Evolutionary conservation across 2,113 vertebrate genomes (phyloP).

Genomic region (Petaurus breviceps): DNA sequence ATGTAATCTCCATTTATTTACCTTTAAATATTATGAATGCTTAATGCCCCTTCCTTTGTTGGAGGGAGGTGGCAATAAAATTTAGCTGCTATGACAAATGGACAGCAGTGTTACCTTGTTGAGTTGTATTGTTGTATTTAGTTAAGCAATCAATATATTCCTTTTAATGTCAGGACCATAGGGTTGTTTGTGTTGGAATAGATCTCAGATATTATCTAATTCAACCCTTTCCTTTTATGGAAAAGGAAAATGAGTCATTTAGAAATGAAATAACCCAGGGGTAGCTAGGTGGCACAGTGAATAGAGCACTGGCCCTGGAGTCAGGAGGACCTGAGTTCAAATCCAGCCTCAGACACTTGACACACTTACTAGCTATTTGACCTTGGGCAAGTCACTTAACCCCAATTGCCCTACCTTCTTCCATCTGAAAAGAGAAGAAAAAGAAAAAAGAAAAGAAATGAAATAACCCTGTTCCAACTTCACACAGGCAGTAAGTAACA

Average conservation of each 20-base stretch:
- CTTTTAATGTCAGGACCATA: not conserved
- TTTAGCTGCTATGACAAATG: not conserved
- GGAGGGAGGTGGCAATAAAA: not conserved
- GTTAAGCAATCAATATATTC: not conserved
- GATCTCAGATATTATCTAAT: not conserved
- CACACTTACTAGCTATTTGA: too few species aligned
- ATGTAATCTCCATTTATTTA: not conserved
- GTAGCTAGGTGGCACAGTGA: too few species aligned
- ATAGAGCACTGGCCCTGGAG: too few species aligned
- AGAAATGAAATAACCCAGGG: not conserved
- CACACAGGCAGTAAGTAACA: not conserved
- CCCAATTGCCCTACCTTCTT: too few species aligned
- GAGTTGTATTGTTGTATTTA: not conserved
- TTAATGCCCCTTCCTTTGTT: not conserved
- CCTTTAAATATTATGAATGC: not conserved
- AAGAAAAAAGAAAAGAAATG: not conserved
- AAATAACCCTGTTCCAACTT: not conserved
- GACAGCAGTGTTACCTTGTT: not conserved
- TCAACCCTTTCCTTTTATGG: not conserved
- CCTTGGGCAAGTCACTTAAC: too few species aligned
- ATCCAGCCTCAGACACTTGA: too few species aligned
- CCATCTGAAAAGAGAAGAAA: too few species aligned
- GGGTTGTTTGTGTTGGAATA: not conserved
- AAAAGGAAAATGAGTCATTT: not conserved
- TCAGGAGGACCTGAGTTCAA: too few species aligned